phyloP scores from a whole-genome alignment of 2,113 vertebrate genomes.

The Mastomys coucha region DNA sequence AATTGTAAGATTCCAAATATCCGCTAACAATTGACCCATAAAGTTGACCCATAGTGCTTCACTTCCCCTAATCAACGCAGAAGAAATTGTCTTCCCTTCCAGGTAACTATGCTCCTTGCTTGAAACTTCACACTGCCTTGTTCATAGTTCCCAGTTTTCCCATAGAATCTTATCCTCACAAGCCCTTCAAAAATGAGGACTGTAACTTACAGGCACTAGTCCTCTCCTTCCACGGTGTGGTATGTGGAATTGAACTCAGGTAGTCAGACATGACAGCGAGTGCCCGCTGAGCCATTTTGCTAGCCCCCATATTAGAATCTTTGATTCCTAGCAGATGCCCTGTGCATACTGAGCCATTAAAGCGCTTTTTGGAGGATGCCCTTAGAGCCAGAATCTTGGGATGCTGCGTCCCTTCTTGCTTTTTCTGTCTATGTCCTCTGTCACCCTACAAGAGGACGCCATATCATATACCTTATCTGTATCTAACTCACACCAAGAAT shows the following conservation, averaged over 20 bases:
- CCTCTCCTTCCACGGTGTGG: not conserved
- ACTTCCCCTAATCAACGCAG: not conserved
- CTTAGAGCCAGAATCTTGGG: not conserved
- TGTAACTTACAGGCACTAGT: not conserved
- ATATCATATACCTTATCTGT: not conserved
- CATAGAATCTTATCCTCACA: not conserved
- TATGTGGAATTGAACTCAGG: not conserved
- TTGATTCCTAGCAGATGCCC: not conserved
- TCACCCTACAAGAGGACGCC: too few relatives aligned
- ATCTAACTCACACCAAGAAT: not conserved
- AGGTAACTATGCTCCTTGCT: not conserved
- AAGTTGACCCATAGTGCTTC: not conserved
- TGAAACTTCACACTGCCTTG: not conserved
- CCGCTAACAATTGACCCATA: not conserved
- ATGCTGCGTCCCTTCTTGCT: not conserved
- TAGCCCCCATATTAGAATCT: too few relatives aligned
- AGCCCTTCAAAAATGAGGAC: conserved; percentile 30
- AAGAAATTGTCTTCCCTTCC: not conserved
- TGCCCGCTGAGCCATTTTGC: too few relatives aligned
- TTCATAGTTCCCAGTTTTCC: not conserved
- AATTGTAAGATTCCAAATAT: not conserved
- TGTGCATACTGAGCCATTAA: not conserved
- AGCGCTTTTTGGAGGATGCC: not conserved
- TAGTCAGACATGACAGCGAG: not conserved
- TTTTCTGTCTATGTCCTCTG: not conserved